phyloP scores from a whole-genome alignment of 2,888 invertebrate genomes.

The Busseola fusca region DNA sequence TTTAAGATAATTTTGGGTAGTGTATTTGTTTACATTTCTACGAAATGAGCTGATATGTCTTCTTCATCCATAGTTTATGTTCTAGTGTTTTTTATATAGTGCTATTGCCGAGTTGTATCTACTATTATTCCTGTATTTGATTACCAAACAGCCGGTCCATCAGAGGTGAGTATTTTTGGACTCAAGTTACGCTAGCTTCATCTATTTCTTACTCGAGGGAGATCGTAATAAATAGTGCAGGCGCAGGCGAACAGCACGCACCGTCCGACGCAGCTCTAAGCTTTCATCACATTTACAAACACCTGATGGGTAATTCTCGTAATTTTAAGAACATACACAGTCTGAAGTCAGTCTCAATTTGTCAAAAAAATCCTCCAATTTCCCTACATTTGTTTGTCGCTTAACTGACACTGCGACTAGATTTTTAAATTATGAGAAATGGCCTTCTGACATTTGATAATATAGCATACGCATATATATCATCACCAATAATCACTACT shows the following conservation, averaged over 20 bases:
- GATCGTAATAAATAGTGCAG: conserved; percentile 22
- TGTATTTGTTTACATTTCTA: neutral
- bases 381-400: no score
- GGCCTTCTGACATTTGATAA: neutral
- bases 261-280: neutral
- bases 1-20: neutral
- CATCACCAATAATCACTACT: neutral
- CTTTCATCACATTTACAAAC: neutral
- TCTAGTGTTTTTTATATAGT: neutral
- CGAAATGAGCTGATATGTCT: neutral
- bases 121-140: neutral
- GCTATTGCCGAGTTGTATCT: neutral
- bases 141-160: neutral
- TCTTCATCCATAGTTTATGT: neutral
- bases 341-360: no score
- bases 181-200: conserved; percentile 19
- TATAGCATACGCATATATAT: neutral
- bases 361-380: no score
- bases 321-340: no score
- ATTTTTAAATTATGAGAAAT: no score
- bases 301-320: neutral
- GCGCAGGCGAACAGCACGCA: conserved; percentile 2
- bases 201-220: conserved; percentile 20
- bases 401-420: no score
- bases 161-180: conserved; percentile 26